Conservation (phyloP, 1,140 invertebrate genomes). For the Stegodyphus dumicola region DNA sequence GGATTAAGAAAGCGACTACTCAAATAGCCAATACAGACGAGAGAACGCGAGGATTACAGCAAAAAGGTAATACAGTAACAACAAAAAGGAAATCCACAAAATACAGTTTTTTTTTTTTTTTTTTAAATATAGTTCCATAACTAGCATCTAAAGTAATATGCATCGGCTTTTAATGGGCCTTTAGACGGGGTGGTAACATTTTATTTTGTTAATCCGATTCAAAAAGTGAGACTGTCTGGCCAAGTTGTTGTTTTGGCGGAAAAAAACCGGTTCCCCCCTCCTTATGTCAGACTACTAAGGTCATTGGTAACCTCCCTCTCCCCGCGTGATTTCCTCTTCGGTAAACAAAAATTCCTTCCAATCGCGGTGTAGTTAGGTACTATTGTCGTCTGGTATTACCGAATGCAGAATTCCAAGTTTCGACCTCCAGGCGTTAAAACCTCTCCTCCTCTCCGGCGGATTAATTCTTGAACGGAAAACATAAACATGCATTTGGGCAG, state of each 20-base stretch:
- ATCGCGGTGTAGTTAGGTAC: neutral
- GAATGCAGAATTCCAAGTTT: slow-evolving; percentile 1
- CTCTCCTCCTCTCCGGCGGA: neutral
- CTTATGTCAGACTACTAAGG: slow-evolving; percentile 7
- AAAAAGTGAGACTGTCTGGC: slow-evolving; percentile 35
- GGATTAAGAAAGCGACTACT: too few relatives aligned
- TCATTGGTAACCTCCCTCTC: slow-evolving; percentile 14
- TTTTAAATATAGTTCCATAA: too few relatives aligned
- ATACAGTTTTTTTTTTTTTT: too few relatives aligned
- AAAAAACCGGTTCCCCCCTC: slow-evolving; percentile 53
- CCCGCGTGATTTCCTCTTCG: neutral
- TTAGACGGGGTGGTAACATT: slow-evolving; percentile 37
- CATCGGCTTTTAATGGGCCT: slow-evolving; percentile 1
- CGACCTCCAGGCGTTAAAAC: neutral
- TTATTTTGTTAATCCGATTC: slow-evolving; percentile 36
- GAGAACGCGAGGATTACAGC: too few relatives aligned
- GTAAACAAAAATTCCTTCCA: slow-evolving; percentile 5
- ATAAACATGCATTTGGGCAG: slow-evolving; percentile 3
- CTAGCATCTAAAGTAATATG: too few relatives aligned
- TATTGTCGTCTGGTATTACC: neutral
- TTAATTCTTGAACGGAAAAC: slow-evolving; percentile 2
- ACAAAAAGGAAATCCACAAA: too few relatives aligned
- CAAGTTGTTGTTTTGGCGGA: slow-evolving; percentile 55
- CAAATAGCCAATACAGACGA: too few relatives aligned
- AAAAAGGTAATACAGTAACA: too few relatives aligned